Conservation (phyloP, 2,113 vertebrate species). For the Tachysurus vachellii region DNA sequence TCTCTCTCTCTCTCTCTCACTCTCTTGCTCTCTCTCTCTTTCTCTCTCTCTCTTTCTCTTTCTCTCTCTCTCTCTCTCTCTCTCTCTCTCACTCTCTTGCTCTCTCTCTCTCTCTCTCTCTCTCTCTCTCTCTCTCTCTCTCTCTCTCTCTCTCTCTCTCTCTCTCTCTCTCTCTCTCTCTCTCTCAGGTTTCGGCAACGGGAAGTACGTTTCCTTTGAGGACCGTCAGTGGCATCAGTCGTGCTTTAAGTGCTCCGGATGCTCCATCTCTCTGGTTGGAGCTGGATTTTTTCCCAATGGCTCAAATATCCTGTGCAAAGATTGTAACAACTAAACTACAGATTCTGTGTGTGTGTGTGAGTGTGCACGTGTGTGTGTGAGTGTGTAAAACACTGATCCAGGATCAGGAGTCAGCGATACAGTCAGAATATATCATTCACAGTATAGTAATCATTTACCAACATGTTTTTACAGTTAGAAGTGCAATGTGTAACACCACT, state of each 20-base stretch:
- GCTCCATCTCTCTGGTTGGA: conserved; percentile 88
- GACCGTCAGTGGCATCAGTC: conserved; percentile 96
- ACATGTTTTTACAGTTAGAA: background rate
- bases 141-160: background rate
- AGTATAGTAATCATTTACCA: background rate
- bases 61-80: background rate
- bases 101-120: background rate
- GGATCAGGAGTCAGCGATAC: background rate
- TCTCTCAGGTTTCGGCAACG: conserved; percentile 85
- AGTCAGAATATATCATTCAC: background rate
- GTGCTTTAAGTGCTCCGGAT: conserved; percentile 92
- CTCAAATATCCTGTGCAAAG: conserved; percentile 84
- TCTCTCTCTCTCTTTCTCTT: background rate
- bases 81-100: background rate
- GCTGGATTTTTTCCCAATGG: conserved; percentile 90
- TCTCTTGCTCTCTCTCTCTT: background rate
- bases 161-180: background rate
- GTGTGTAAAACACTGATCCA: background rate
- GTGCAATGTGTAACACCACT: background rate
- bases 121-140: too few species aligned
- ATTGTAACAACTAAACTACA: conserved; percentile 79
- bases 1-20: background rate
- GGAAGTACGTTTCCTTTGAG: conserved; percentile 94
- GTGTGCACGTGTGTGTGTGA: conserved; percentile 10
- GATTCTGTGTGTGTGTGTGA: background rate